phyloP scores from a whole-genome alignment of 2,888 invertebrate genomes.

The Seira sanloemensis region DNA sequence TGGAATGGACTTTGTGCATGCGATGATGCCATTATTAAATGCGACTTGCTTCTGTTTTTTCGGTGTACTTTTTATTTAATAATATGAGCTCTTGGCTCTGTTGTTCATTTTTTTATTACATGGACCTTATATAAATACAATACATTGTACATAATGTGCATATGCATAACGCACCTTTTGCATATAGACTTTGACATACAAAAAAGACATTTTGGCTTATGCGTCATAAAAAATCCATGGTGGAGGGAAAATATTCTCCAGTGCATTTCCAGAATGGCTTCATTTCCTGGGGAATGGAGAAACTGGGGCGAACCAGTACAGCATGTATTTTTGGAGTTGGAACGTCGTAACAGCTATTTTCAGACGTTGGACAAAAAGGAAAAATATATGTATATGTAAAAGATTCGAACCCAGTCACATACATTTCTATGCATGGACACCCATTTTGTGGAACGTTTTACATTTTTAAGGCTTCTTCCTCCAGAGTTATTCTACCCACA shows the following conservation, averaged over 20 bases:
- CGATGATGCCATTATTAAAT: constrained; percentile 63
- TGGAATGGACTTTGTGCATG: constrained; percentile 65
- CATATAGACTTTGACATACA: no score
- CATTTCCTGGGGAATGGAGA: neutral
- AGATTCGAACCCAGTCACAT: no score
- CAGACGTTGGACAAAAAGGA: no score
- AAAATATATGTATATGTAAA: no score
- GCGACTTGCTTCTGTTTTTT: constrained; percentile 57
- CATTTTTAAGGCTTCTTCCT: no score
- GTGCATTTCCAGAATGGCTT: neutral
- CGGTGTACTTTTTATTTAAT: constrained; percentile 55
- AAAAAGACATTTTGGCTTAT: neutral
- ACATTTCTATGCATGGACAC: neutral
- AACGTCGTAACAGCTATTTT: neutral
- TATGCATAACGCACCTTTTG: neutral
- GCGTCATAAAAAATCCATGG: neutral
- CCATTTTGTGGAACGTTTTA: no score
- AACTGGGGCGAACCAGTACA: neutral
- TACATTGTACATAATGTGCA: neutral
- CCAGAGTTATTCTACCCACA: no score
- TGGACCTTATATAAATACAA: neutral
- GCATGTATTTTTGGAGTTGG: neutral
- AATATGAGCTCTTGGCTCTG: constrained; percentile 30
- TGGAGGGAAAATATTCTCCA: neutral
- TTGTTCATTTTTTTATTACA: neutral